These are phyloP conservation scores for Drosophila pachea DNA, from an alignment of 1,140 invertebrate genomes.

Conservation along the genomic window DNA sequence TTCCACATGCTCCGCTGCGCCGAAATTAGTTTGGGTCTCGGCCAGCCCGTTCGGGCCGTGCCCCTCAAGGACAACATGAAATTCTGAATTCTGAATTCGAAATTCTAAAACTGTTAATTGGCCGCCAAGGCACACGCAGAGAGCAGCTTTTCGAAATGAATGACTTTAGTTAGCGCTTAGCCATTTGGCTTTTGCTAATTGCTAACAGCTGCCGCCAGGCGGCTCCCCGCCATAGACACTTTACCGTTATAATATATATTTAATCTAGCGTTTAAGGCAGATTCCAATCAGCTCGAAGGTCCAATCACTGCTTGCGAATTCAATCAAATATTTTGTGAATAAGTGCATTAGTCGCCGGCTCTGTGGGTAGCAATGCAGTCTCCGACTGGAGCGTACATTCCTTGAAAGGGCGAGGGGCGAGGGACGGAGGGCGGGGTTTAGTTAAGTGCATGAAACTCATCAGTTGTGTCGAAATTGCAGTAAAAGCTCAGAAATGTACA, in stretches of 20 bases:
- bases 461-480: slow-evolving; percentile 72
- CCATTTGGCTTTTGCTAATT: slow-evolving; percentile 46
- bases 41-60: slow-evolving; percentile 15
- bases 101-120: slow-evolving; percentile 72
- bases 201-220: slow-evolving; percentile 32
- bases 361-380: neutral
- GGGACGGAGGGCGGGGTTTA: slow-evolving; percentile 4
- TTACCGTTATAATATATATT: neutral
- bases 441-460: slow-evolving; percentile 61
- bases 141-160: slow-evolving; percentile 8
- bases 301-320: slow-evolving; percentile 27
- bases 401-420: neutral
- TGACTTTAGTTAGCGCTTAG: slow-evolving; percentile 20
- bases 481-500: slow-evolving; percentile 49
- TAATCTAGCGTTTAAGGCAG: neutral
- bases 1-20: slow-evolving; percentile 60
- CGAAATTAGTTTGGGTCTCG: slow-evolving; percentile 65
- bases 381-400: no score
- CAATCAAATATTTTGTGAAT: slow-evolving; percentile 52
- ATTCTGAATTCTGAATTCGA: neutral
- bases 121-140: slow-evolving; percentile 41
- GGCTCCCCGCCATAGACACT: neutral
- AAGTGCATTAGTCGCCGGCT: slow-evolving; percentile 49
- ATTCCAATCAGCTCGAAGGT: slow-evolving; percentile 2
- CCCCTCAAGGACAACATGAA: slow-evolving; percentile 22